Percentiles rank a stretch among this genome's conserved stretches.
These are phyloP conservation scores for Strix occidentalis DNA, from an alignment of 2,797 vertebrate genomes.

Conservation along the genomic window DNA sequence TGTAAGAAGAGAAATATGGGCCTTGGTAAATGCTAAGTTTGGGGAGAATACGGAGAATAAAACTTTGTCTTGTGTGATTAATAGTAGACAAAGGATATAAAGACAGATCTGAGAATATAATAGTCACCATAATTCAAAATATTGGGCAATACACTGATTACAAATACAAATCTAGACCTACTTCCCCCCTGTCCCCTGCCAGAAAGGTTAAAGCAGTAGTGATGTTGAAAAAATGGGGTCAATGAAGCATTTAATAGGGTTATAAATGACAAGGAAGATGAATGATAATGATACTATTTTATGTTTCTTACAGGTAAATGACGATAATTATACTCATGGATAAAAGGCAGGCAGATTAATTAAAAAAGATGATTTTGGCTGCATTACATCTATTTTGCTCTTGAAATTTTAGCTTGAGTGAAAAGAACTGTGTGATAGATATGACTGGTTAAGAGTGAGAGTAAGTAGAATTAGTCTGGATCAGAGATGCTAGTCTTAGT, in stretches of 20 bases:
- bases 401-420: background rate
- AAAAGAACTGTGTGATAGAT: background rate
- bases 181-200: fast-evolving
- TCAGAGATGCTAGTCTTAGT: background rate
- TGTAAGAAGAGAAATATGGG: background rate
- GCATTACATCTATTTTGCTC: background rate
- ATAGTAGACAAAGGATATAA: background rate
- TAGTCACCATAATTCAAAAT: background rate
- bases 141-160: background rate
- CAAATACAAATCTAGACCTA: background rate
- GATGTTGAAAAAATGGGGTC: background rate
- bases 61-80: background rate
- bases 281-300: background rate
- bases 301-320: background rate
- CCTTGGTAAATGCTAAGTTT: background rate
- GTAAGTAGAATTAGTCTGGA: background rate
- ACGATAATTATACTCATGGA: background rate
- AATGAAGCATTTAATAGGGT: background rate
- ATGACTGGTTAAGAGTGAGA: background rate
- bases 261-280: background rate
- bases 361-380: background rate
- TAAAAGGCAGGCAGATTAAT: background rate
- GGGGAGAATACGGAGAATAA: background rate
- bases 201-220: background rate
- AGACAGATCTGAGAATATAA: background rate